Conservation (phyloP, 2,888 invertebrate species). For the Rutpela maculata region DNA sequence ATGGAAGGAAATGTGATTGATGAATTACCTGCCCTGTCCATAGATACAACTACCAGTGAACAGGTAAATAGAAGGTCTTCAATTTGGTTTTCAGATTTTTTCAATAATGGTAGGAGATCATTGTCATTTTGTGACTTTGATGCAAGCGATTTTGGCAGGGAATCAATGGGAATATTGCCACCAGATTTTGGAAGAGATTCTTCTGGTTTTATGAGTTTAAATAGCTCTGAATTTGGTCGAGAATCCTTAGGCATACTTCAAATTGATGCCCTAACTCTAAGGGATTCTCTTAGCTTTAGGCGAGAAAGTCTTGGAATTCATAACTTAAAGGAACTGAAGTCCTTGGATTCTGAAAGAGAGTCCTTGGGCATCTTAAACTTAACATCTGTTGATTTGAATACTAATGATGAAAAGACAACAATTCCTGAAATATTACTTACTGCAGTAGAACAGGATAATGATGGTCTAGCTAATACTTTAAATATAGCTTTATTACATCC, state of each 20-base stretch:
- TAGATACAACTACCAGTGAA: constrained; percentile 8
- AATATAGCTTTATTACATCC: constrained; percentile 52
- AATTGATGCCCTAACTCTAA: constrained; percentile 32
- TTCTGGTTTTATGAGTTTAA: constrained; percentile 40
- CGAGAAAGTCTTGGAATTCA: constrained; percentile 49
- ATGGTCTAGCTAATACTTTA: constrained; percentile 18
- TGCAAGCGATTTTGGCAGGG: constrained; percentile 40
- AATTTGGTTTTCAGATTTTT: background rate
- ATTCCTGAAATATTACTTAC: constrained; percentile 46
- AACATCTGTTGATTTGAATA: constrained; percentile 42
- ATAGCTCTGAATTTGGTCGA: constrained; percentile 7
- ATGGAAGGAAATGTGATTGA: constrained; percentile 23
- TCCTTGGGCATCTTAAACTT: constrained; percentile 54
- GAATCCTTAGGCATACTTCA: constrained; percentile 32
- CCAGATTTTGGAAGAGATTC: constrained; percentile 45
- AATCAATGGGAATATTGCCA: constrained; percentile 48
- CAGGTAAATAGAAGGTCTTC: constrained; percentile 23
- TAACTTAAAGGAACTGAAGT: constrained; percentile 49
- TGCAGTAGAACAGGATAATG: constrained; percentile 37
- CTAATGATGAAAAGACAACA: constrained; percentile 41
- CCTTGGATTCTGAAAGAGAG: constrained; percentile 49
- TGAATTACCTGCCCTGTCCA: constrained; percentile 9
- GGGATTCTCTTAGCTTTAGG: constrained; percentile 30
- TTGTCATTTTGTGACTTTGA: constrained; percentile 22
- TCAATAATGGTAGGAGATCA: constrained; percentile 1